Evolutionary conservation across 2,113 vertebrate genomes (phyloP).

Genomic region (Peromyscus leucopus): DNA sequence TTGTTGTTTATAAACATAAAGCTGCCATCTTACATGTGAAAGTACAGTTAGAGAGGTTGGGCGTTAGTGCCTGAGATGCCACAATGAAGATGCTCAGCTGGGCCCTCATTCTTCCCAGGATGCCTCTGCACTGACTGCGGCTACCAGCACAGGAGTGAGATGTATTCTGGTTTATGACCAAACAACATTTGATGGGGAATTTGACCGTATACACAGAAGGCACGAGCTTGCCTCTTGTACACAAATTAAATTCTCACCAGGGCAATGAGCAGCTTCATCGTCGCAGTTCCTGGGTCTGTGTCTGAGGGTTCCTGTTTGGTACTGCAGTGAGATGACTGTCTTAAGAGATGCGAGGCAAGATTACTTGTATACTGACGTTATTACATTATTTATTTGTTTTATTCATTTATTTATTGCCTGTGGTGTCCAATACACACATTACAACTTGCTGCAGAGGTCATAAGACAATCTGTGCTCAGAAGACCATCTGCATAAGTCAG

Average conservation of each 20-base stretch:
- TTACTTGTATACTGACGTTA: not conserved
- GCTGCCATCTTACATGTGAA: not conserved
- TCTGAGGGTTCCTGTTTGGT: not conserved
- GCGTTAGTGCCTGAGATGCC: not conserved
- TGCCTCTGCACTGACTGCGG: not conserved
- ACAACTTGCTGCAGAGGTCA: not conserved
- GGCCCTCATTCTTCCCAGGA: not conserved
- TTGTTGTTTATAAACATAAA: constrained; percentile 11
- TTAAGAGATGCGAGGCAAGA: not conserved
- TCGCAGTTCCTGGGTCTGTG: constrained; percentile 21
- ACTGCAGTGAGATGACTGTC: not conserved
- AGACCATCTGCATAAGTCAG: not conserved
- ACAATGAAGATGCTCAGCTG: not conserved
- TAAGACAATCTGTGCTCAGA: not conserved
- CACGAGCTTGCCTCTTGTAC: not conserved
- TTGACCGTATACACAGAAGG: not conserved
- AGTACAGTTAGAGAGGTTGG: not conserved
- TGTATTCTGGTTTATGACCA: not conserved
- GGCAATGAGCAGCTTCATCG: not conserved
- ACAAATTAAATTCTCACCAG: not conserved
- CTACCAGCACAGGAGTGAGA: not conserved
- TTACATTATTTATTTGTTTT: too few species aligned
- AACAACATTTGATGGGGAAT: not conserved
- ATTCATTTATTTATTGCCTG: not conserved
- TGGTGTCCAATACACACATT: not conserved